These are phyloP conservation scores for Abramis brama DNA, from an alignment of 2,113 vertebrate species.

Conservation along the genomic window DNA sequence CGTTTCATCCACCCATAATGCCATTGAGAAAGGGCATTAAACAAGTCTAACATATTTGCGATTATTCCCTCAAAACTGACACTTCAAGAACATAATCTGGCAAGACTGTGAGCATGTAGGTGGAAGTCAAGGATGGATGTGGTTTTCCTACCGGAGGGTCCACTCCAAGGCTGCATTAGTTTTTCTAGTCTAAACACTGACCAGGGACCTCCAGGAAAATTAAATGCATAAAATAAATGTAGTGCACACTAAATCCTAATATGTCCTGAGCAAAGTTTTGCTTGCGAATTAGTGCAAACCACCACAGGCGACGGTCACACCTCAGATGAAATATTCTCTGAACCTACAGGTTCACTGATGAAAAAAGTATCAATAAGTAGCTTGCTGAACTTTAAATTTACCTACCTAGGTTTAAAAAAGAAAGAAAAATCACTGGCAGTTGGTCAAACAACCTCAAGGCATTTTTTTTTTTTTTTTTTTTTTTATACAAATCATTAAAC, in stretches of 20 bases:
- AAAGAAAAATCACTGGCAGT: neutral
- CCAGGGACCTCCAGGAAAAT: neutral
- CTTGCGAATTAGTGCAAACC: neutral
- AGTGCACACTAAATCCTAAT: neutral
- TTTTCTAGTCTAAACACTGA: neutral
- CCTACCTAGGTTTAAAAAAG: neutral
- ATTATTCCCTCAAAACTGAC: neutral
- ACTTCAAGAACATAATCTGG: neutral
- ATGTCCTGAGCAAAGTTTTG: neutral
- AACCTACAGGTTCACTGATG: neutral
- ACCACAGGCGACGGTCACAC: neutral
- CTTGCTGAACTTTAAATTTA: neutral
- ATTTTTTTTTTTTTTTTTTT: too few relatives aligned
- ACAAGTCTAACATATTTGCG: neutral
- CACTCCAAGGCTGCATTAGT: neutral
- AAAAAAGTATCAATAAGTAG: neutral
- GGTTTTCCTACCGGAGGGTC: constrained; percentile 6
- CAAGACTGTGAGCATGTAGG: neutral
- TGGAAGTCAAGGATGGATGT: neutral
- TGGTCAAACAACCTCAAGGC: neutral
- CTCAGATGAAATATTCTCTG: neutral
- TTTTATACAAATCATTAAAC: too few relatives aligned
- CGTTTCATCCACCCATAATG: neutral
- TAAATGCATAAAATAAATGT: neutral
- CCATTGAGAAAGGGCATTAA: neutral